Conservation (phyloP, 1,140 invertebrate species). For the Aradophagus sp. region DNA sequence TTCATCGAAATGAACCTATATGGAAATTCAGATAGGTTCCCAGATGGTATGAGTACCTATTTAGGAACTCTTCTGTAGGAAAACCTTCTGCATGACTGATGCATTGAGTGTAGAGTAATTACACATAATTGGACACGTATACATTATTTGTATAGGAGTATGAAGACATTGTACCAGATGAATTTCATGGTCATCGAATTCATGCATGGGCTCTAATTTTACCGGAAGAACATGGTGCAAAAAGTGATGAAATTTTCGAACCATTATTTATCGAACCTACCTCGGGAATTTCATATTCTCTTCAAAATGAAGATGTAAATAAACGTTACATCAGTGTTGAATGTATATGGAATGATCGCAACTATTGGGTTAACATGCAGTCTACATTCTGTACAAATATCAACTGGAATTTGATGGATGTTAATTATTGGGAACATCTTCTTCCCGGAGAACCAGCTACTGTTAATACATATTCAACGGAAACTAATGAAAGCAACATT, state of each 20-base stretch:
- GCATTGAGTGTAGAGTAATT: too few relatives aligned
- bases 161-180: constrained; percentile 82
- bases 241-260: constrained; percentile 75
- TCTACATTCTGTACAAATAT: constrained; percentile 70
- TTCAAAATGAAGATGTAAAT: constrained; percentile 75
- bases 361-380: constrained; percentile 90
- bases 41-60: too few relatives aligned
- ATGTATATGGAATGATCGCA: constrained; percentile 88
- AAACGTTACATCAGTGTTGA: constrained; percentile 85
- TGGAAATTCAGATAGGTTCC: too few relatives aligned
- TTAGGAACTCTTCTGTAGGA: too few relatives aligned
- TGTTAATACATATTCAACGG: constrained; percentile 62
- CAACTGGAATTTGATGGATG: constrained; percentile 78
- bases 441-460: constrained; percentile 79
- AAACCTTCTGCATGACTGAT: too few relatives aligned
- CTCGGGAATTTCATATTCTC: constrained; percentile 76
- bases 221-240: constrained; percentile 67
- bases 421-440: constrained; percentile 81
- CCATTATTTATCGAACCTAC: constrained; percentile 89
- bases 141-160: constrained; percentile 77
- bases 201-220: constrained; percentile 89
- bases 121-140: too few relatives aligned
- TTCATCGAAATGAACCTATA: too few relatives aligned
- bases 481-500: constrained; percentile 63
- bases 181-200: constrained; percentile 82